These are phyloP conservation scores for Danaus chrysippus DNA, from an alignment of 2,888 invertebrate genomes.

Conservation along the genomic window DNA sequence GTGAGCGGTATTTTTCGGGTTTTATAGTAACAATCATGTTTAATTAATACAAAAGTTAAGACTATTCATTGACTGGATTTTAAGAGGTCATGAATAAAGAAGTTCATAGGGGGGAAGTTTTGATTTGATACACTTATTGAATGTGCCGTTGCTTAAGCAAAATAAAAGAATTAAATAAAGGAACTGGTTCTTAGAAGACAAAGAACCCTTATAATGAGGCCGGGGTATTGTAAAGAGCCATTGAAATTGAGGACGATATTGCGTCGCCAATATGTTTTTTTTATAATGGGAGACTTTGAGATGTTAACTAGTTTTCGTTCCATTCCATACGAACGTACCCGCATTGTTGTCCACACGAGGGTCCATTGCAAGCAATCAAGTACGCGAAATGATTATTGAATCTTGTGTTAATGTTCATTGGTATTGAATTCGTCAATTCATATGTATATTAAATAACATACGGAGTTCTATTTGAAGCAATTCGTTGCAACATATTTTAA, in stretches of 20 bases:
- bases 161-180: constrained; percentile 60
- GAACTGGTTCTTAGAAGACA: constrained; percentile 76
- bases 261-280: constrained; percentile 64
- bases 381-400: neutral
- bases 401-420: neutral
- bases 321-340: neutral
- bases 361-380: neutral
- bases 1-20: neutral
- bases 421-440: too few species aligned
- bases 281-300: constrained; percentile 31
- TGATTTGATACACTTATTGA: constrained; percentile 76
- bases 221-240: constrained; percentile 74
- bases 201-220: constrained; percentile 77
- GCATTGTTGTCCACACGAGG: neutral
- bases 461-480: too few species aligned
- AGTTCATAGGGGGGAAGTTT: constrained; percentile 59
- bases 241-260: constrained; percentile 60
- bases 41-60: constrained; percentile 69
- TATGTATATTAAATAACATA: too few species aligned
- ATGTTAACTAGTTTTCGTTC: constrained; percentile 1
- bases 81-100: constrained; percentile 68
- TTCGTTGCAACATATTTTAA: too few species aligned
- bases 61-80: constrained; percentile 45
- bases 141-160: constrained; percentile 62
- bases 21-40: constrained; percentile 48